Conservation (phyloP, 1,140 invertebrate species). For the Heterodera schachtii region DNA sequence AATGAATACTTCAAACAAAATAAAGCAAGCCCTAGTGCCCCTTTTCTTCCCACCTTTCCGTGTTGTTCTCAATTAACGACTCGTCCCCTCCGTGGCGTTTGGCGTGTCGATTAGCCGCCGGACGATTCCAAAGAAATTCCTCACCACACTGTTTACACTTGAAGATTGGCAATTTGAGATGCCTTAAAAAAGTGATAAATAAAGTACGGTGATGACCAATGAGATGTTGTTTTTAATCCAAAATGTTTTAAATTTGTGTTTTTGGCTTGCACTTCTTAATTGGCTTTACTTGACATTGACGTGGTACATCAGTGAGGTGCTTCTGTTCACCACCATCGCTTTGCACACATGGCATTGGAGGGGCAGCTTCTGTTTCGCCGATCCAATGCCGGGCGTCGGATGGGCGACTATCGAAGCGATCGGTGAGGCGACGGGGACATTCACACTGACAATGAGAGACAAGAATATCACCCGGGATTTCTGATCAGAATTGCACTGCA, state of each 20-base stretch:
- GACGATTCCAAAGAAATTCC: constrained; percentile 31
- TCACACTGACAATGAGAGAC: not conserved
- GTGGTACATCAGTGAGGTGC: constrained; percentile 43
- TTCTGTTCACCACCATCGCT: constrained; percentile 36
- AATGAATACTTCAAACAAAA: too few species aligned
- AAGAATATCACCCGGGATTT: not conserved
- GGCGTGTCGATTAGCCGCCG: constrained; percentile 28
- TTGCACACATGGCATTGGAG: constrained; percentile 36
- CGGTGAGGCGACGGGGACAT: not conserved
- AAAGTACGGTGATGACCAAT: too few species aligned
- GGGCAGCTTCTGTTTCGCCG: constrained; percentile 3
- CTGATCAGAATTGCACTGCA: not conserved
- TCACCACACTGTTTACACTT: constrained; percentile 27
- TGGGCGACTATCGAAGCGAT: constrained; percentile 4
- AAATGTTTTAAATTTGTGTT: too few species aligned
- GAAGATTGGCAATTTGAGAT: constrained; percentile 31
- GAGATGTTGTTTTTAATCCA: too few species aligned
- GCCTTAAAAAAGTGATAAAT: not conserved
- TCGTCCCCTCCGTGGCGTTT: constrained; percentile 31
- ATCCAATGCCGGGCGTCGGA: not conserved
- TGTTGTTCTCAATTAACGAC: constrained; percentile 30
- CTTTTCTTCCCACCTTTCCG: not conserved
- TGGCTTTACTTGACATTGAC: constrained; percentile 35
- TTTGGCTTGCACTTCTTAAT: too few species aligned
- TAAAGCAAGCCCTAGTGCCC: not conserved